Base-by-base conservation (phyloP, 53 echinoderm and acorn worm genomes). In the Temnopleurus reevesii region DNA sequence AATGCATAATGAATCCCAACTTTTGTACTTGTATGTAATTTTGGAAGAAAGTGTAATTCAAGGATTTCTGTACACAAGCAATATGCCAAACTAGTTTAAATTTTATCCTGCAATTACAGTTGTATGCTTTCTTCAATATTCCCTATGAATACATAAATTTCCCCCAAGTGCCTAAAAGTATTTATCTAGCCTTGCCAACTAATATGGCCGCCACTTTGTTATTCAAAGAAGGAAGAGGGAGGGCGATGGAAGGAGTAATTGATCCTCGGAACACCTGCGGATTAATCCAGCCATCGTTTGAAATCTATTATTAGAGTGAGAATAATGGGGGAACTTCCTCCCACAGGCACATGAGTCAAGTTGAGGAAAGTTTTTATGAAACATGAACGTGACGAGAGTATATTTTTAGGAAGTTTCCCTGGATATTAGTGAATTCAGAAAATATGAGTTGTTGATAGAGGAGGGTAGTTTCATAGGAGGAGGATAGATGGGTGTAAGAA, bases 281-380 rank as follows among this genome's bases (percentile, higher is more conserved):
- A 79, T 79, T 29, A 49, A 49, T 79, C 79, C 29, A 41, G 79
- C 49, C 79, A 79, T 5, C 46, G 46, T 49, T 46, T 46, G 83
- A 55, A 30, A 80, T 46, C 83, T 83, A 83, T 34, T 30, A 55
- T 83, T 83, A 83, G 83, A 53, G 6, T 17, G 5, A 23, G 38
- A 55, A 83, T 53, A 83, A 83, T 83, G 28, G 47, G 35, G 38
- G 83, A 31, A 83, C 55, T 83, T 83, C 83, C 83, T 83, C 83
- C 83, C 83, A 3, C 33, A 21, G 55, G 83, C 36, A 15, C 4
- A 24, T 83, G 83, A 83, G 55, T 83, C 83, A 83, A 83, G 83
- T 23, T 35, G 33, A 82, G 82, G 55, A 82, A 23, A 80, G 35
- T 35, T 55, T 59, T 83, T 10, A 80, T 45, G 47, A 51, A 80